Conservation (phyloP, 2,888 invertebrate genomes). For the Colostygia pectinataria region DNA sequence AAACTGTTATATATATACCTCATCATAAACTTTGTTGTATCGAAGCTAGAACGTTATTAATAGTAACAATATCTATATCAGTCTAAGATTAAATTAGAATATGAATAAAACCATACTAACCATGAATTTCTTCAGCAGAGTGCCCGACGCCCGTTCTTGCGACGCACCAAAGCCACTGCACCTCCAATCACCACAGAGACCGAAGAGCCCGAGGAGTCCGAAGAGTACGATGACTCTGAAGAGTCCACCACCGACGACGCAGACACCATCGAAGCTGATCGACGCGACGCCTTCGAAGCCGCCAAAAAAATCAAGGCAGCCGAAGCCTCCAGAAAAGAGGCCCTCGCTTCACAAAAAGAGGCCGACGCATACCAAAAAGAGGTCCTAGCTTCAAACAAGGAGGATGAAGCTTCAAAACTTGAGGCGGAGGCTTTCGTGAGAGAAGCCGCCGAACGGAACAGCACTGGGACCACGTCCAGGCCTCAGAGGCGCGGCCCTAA, state of each 20-base stretch:
- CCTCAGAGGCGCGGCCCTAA: constrained; percentile 17
- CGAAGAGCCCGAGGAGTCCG: constrained; percentile 37
- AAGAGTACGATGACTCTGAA: neutral
- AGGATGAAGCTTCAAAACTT: constrained; percentile 21
- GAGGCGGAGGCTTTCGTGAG: constrained; percentile 23
- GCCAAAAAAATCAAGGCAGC: constrained; percentile 46
- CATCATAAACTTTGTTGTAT: too few relatives aligned
- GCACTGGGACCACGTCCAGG: constrained; percentile 19
- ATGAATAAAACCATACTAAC: constrained; percentile 33
- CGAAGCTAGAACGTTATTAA: neutral
- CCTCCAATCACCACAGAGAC: constrained; percentile 50
- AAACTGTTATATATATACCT: constrained; percentile 15
- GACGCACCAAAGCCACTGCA: constrained; percentile 70
- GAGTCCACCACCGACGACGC: constrained; percentile 40
- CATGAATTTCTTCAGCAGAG: constrained; percentile 52
- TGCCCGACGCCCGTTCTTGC: constrained; percentile 63
- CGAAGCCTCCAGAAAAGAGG: constrained; percentile 41
- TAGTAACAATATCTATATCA: too few relatives aligned
- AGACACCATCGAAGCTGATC: constrained; percentile 16
- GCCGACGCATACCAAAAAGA: constrained; percentile 33
- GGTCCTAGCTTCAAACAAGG: constrained; percentile 19
- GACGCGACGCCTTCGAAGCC: constrained; percentile 42
- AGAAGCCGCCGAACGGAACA: constrained; percentile 20
- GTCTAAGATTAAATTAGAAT: too few relatives aligned
- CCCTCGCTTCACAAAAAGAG: constrained; percentile 23